Evolutionary conservation across 2,797 vertebrate genomes (phyloP), one percentile per base, ranked within the genome.

Genomic region (Cryptoblepharus egeriae): DNA sequence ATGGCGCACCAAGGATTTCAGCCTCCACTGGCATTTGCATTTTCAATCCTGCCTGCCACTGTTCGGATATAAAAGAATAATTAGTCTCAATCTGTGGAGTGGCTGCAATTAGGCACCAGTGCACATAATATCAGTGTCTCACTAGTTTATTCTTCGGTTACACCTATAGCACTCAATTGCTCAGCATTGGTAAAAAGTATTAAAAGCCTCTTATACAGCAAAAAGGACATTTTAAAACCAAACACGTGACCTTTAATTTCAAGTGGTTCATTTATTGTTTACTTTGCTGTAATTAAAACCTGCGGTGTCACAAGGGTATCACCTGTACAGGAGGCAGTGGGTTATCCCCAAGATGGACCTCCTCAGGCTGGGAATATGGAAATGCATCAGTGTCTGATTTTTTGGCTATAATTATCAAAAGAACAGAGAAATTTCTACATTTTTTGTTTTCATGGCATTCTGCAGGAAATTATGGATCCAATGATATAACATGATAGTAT

Each of bases 71-170:
- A 81, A 84, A 75, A 64, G 58, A 80, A 80, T 87, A 83, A 76
- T 69, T 80, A 87, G 85, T 81, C 15, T 61, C 64, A 83, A 42
- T 77, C 0, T 45, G 20, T 13, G 6, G 3, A 74, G 9, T 80
- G 45, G 16, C 13, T 42, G 16, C 70, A 87, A 82, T 82, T 87
- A 77, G 75, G 57, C 30, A 71, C 3, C 64, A 88, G 82, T 35
- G n/a, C 63, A 80, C 81, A 75, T 87, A 63, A 5, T 75, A 67
- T 45, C 30, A 30, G n/a, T 60, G 28, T 80, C 85, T 86, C 84
- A 73, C 75, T 86, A n/a, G 22, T 86, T 90, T 85, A 82, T 85
- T n/a, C 15, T 6, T 89, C 39, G n/a, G 45, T 75, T 58, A 84
- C 39, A 87, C 32, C 77, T 67, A 77, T 71, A 70, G 22, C 35